These are phyloP conservation scores for Sesamia inferens DNA, from an alignment of 2,888 invertebrate species.

Conservation along the genomic window DNA sequence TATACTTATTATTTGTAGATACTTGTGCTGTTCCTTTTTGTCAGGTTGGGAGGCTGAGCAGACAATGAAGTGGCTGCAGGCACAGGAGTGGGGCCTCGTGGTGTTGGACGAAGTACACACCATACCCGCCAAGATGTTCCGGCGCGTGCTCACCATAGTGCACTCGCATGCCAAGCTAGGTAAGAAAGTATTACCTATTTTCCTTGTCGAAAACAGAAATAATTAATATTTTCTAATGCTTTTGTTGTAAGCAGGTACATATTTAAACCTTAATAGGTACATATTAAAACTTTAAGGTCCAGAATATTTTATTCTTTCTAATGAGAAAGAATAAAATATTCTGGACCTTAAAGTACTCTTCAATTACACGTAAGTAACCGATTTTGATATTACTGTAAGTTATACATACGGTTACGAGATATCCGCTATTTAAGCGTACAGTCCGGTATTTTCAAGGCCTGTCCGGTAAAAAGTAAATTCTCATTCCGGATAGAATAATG, in stretches of 20 bases:
- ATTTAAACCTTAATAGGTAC: neutral
- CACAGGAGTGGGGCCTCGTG: conserved; percentile 99
- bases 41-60: conserved; percentile 98
- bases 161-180: conserved; percentile 99
- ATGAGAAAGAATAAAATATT: conserved; percentile 9
- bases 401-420: too few species aligned
- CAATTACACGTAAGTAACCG: conserved; percentile 29
- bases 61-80: conserved; percentile 99
- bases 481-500: too few species aligned
- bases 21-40: neutral
- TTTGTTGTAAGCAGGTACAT: neutral
- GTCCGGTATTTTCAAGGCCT: too few species aligned
- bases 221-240: neutral
- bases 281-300: too few species aligned
- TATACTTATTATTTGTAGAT: neutral
- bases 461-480: too few species aligned
- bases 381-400: too few species aligned
- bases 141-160: conserved; percentile 98
- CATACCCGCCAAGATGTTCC: conserved; percentile 99
- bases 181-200: conserved; percentile 45
- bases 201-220: neutral
- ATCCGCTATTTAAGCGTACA: too few species aligned
- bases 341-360: conserved; percentile 2
- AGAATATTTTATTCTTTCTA: too few species aligned
- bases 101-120: conserved; percentile 99